Evolutionary conservation across 1,140 invertebrate species (phyloP).

Genomic region (Belonocnema kinseyi): DNA sequence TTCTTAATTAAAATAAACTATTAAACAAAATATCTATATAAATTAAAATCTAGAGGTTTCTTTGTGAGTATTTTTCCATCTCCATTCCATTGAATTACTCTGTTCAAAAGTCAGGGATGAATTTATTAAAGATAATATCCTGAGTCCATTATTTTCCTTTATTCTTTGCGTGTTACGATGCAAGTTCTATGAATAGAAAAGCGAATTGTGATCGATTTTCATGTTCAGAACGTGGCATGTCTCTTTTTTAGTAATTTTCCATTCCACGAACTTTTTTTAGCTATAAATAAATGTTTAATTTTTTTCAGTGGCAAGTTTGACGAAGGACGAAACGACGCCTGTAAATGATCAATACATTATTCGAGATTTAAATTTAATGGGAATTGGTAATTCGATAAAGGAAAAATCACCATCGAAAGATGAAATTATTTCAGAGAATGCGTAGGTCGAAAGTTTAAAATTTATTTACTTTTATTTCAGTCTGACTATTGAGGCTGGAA

Average conservation of each 20-base stretch:
- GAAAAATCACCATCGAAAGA: slow-evolving; percentile 66
- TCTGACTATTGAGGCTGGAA: too few relatives aligned
- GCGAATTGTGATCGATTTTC: not conserved
- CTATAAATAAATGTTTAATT: slow-evolving; percentile 39
- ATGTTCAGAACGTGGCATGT: not conserved
- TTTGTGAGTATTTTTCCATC: not conserved
- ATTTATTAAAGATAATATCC: slow-evolving; percentile 31
- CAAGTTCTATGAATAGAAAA: slow-evolving; percentile 27
- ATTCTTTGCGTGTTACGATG: slow-evolving; percentile 37
- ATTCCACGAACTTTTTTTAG: not conserved
- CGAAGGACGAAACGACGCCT: slow-evolving; percentile 72
- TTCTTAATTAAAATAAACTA: too few relatives aligned
- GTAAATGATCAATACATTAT: slow-evolving; percentile 65
- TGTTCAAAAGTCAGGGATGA: not conserved
- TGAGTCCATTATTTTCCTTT: slow-evolving; percentile 31
- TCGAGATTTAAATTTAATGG: slow-evolving; percentile 61
- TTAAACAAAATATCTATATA: not conserved
- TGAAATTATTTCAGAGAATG: slow-evolving; percentile 67
- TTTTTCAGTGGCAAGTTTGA: slow-evolving; percentile 69
- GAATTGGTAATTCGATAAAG: slow-evolving; percentile 58
- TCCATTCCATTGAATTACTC: not conserved
- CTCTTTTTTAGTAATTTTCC: slow-evolving; percentile 24
- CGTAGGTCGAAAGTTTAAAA: slow-evolving; percentile 57
- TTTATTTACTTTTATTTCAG: not conserved
- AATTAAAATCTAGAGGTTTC: not conserved